Conservation (phyloP, 1,140 invertebrate genomes). For the Drosophila funebris region DNA sequence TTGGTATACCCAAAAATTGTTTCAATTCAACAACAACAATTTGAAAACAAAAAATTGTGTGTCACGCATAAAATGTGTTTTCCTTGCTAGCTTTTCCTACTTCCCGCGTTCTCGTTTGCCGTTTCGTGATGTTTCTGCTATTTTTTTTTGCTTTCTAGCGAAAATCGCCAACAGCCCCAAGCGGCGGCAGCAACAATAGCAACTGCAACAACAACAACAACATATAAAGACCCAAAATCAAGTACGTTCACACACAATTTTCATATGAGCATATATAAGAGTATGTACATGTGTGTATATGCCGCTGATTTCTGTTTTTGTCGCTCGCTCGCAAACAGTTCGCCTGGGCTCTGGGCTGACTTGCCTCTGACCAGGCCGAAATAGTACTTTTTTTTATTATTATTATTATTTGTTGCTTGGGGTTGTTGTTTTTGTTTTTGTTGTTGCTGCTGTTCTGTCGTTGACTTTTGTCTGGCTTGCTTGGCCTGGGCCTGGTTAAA, state of each 20-base stretch:
- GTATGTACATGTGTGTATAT: slow-evolving; percentile 12
- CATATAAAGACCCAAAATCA: slow-evolving; percentile 64
- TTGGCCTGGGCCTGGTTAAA: slow-evolving; percentile 30
- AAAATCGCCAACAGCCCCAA: slow-evolving; percentile 33
- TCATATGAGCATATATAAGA: slow-evolving; percentile 1
- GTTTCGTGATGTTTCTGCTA: not conserved
- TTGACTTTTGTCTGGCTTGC: slow-evolving; percentile 66
- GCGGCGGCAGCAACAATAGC: not conserved
- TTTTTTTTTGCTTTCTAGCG: slow-evolving; percentile 25
- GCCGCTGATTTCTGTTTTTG: slow-evolving; percentile 57
- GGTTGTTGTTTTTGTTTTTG: slow-evolving; percentile 2
- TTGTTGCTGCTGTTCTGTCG: slow-evolving; percentile 33
- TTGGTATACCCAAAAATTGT: slow-evolving; percentile 69
- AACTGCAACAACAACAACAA: slow-evolving; percentile 25
- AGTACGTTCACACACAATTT: slow-evolving; percentile 77
- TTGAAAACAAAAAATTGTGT: slow-evolving; percentile 43
- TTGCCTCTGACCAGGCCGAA: slow-evolving; percentile 40
- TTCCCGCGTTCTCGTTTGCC: not conserved
- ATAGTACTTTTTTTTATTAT: slow-evolving; percentile 42
- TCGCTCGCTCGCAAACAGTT: slow-evolving; percentile 18
- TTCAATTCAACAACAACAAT: slow-evolving; percentile 49
- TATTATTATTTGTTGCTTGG: slow-evolving; percentile 22
- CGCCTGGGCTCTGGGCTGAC: slow-evolving; percentile 17
- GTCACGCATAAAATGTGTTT: slow-evolving; percentile 66
- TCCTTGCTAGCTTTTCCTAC: not conserved